Evolutionary conservation across 2,113 vertebrate species (phyloP), one percentile per base, ranked within the genome.

Genomic region (Probosciger aterrimus): DNA sequence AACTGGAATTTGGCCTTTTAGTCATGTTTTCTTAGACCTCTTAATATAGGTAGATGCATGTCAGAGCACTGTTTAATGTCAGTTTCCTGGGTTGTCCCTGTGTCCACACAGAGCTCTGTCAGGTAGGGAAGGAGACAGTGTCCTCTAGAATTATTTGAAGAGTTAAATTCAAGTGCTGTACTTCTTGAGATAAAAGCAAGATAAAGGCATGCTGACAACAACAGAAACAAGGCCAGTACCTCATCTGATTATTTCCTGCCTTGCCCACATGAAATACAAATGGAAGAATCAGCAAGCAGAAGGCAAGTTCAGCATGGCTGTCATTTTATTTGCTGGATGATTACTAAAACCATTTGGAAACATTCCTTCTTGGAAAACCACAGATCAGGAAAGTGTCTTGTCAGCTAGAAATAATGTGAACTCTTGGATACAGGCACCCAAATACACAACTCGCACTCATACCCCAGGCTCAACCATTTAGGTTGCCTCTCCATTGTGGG

Each of bases 361-460:
- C 4, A 18, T 24, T 52, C 6, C 5, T 80, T 52, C n/a, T 78
- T 59, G 10, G 28, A 62, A 78, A 91, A 82, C 10, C 67, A 22
- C 4, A 19, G 47, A 71, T n/a, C 33, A 75, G 37, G n/a, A 59
- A 73, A 60, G 9, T 5, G 2, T 64, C 57, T 49, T 43, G 7
- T 44, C 52, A 86, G 22, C 46, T 75, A 71, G 52, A 74, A 70
- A 60, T 88, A 82, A 10, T 24, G 28, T 25, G 27, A 86, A 77
- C 19, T 59, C 49, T 50, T 28, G 9, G 6, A 8, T 49, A 18
- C 24, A 35, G 18, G 18, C 14, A 52, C 11, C 5, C 5, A 43
- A 60, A 43, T 8, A 49, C 0, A 1, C 18, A 86, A 7, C 31
- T 79, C 5, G 0, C 8, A 41, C 2, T 62, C 37, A 37, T 20